These are phyloP conservation scores for Brachyalestes nurse DNA, from an alignment of 2,797 vertebrate genomes.

Conservation along the genomic window DNA sequence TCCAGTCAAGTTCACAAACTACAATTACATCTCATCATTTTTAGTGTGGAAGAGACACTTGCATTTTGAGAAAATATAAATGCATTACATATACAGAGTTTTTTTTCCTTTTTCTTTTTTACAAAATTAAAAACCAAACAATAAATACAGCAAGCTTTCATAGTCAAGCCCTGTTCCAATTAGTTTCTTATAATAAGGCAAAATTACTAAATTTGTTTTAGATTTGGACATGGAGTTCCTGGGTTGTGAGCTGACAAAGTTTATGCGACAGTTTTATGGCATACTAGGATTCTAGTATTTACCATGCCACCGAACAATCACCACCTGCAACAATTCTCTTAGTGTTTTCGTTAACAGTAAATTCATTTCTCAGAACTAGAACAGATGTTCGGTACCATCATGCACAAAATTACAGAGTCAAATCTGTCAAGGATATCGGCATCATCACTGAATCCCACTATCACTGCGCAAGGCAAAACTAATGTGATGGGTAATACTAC, in stretches of 20 bases:
- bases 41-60: slow-evolving; percentile 45
- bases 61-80: slow-evolving; percentile 59
- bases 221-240: slow-evolving; percentile 34
- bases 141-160: slow-evolving; percentile 62
- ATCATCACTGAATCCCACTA: neutral
- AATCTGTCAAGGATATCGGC: slow-evolving; percentile 23
- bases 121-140: slow-evolving; percentile 36
- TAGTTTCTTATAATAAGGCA: slow-evolving; percentile 60
- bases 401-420: slow-evolving; percentile 9
- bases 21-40: slow-evolving; percentile 25
- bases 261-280: slow-evolving; percentile 17
- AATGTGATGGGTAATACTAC: neutral
- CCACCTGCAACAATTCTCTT: neutral
- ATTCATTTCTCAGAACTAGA: neutral
- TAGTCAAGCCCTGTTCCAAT: slow-evolving; percentile 57
- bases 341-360: neutral
- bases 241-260: neutral
- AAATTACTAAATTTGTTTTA: slow-evolving; percentile 45
- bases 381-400: slow-evolving; percentile 6
- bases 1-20: slow-evolving; percentile 51
- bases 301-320: slow-evolving; percentile 43
- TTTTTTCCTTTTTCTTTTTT: slow-evolving; percentile 17
- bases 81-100: slow-evolving; percentile 60
- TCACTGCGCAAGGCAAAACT: neutral
- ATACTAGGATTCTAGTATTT: slow-evolving; percentile 33